These are phyloP conservation scores for Tenebrio molitor DNA, from an alignment of 1,140 invertebrate genomes.

Conservation along the genomic window DNA sequence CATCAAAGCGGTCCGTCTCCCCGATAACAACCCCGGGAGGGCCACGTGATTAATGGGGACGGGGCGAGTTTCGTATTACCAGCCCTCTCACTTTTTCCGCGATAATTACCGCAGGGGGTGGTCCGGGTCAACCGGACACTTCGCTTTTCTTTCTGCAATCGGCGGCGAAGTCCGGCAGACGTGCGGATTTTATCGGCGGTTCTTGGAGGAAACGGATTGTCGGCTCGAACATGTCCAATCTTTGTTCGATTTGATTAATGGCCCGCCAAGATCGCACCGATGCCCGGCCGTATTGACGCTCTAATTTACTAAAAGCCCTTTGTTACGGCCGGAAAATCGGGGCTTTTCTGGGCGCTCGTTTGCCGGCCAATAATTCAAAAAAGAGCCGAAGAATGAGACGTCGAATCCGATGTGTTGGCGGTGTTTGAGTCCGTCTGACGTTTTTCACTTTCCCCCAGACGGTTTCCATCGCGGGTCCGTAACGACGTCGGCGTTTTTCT, in stretches of 20 bases:
- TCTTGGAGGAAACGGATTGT: slow-evolving; percentile 5
- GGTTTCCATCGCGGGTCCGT: neutral
- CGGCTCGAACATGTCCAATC: slow-evolving; percentile 12
- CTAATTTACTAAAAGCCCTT: slow-evolving; percentile 35
- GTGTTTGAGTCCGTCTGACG: slow-evolving; percentile 3
- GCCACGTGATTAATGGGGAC: slow-evolving; percentile 7
- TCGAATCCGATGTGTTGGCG: slow-evolving; percentile 14
- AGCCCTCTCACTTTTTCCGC: neutral
- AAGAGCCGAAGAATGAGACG: slow-evolving; percentile 13
- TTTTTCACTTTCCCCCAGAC: slow-evolving; percentile 10
- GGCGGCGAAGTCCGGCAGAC: no score
- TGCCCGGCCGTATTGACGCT: slow-evolving; percentile 21
- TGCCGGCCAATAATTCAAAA: slow-evolving; percentile 16
- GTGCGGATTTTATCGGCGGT: no score
- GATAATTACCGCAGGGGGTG: neutral
- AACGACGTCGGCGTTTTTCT: neutral
- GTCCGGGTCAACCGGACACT: no score
- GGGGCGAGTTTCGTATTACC: neutral
- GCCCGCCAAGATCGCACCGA: neutral
- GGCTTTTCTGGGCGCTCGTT: neutral
- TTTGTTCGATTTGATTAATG: slow-evolving; percentile 40
- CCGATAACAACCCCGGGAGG: neutral
- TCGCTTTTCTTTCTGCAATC: neutral
- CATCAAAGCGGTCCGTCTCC: neutral
- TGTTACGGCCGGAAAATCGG: neutral